Evolutionary conservation across 2,113 vertebrate genomes (phyloP).

Genomic region (Globicephala melas): DNA sequence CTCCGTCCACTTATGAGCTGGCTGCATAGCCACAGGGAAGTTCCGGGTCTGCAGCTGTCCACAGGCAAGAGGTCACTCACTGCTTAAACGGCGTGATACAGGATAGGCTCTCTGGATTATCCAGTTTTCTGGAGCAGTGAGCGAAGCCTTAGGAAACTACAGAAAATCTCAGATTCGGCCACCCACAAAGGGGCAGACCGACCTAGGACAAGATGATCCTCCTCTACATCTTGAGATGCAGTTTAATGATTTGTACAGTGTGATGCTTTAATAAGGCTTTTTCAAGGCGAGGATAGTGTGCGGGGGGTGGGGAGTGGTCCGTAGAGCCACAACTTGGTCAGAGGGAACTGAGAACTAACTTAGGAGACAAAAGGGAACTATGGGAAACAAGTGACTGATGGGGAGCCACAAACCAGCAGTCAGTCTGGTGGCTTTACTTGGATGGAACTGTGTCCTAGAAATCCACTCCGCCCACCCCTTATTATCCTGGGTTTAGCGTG

Average conservation of each 20-base stretch:
- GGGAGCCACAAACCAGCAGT: neutral
- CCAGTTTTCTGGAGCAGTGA: neutral
- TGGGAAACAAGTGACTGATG: neutral
- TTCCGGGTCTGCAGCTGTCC: neutral
- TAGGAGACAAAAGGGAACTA: too few species aligned
- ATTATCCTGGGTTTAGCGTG: fast-evolving
- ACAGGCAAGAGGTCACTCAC: neutral
- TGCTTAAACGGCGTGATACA: neutral
- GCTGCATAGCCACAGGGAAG: neutral
- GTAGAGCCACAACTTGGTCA: neutral
- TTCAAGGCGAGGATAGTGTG: neutral
- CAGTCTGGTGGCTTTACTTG: neutral
- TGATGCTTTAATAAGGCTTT: neutral
- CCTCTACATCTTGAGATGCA: neutral
- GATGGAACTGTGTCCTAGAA: neutral
- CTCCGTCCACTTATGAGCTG: neutral
- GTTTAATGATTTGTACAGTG: neutral
- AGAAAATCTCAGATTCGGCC: neutral
- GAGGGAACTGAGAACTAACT: neutral
- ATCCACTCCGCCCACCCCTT: too few species aligned
- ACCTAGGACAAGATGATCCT: fast-evolving
- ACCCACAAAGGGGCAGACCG: neutral
- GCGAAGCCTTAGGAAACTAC: neutral
- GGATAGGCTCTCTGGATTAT: neutral
- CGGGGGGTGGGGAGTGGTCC: neutral